Evolutionary conservation across 1,140 invertebrate genomes (phyloP).

Genomic region (Micrasema minimum): DNA sequence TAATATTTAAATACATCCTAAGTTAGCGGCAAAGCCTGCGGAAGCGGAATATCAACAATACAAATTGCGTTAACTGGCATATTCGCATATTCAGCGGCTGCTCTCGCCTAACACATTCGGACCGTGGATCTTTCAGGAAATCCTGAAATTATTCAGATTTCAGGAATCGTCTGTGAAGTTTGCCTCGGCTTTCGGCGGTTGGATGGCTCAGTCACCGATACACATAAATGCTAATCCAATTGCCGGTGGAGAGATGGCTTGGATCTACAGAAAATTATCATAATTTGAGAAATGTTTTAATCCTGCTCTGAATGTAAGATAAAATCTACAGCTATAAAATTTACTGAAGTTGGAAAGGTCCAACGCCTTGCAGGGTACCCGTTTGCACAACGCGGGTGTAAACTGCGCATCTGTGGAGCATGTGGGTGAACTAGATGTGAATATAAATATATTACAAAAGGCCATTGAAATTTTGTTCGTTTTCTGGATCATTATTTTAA

Average conservation of each 20-base stretch:
- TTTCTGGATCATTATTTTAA: too few species aligned
- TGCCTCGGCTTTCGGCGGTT: constrained; percentile 35
- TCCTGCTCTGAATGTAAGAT: neutral
- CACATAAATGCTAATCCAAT: constrained; percentile 50
- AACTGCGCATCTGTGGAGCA: too few species aligned
- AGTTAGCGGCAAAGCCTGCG: constrained; percentile 11
- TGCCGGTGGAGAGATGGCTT: constrained; percentile 31
- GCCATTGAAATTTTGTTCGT: too few species aligned
- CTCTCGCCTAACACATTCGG: constrained; percentile 10
- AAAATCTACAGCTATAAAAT: too few species aligned
- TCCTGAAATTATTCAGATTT: constrained; percentile 51
- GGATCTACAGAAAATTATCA: constrained; percentile 45
- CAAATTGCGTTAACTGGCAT: constrained; percentile 32
- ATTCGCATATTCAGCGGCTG: constrained; percentile 12
- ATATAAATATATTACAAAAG: too few species aligned
- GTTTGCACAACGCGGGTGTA: too few species aligned
- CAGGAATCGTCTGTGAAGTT: constrained; percentile 49
- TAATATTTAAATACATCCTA: constrained; percentile 21
- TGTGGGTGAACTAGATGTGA: too few species aligned
- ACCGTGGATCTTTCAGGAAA: constrained; percentile 28
- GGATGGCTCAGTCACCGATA: constrained; percentile 48
- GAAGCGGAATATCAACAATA: constrained; percentile 37
- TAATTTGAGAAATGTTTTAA: constrained; percentile 51
- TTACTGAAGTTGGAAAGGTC: too few species aligned
- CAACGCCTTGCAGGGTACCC: too few species aligned